Percentiles rank a stretch among this genome's conserved stretches.
Evolutionary conservation across 2,797 vertebrate species (phyloP).

Genomic region (Myripristis jacobus): DNA sequence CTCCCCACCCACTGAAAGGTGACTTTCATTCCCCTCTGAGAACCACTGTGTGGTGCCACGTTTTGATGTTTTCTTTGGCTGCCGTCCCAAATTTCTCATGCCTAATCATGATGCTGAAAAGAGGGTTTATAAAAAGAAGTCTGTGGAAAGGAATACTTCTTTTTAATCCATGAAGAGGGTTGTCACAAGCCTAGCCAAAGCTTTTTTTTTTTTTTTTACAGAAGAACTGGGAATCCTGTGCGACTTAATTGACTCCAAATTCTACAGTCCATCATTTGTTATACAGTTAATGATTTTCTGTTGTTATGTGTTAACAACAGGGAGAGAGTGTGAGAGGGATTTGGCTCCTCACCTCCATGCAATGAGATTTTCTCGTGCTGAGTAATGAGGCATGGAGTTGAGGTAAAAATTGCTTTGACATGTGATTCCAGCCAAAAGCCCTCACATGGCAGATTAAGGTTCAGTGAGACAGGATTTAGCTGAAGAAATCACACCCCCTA

Average conservation of each 20-base stretch:
- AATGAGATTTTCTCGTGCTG: constrained; percentile 57
- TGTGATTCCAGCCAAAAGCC: constrained; percentile 55
- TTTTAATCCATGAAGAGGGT: constrained; percentile 33
- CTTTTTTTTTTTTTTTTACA: constrained; percentile 2
- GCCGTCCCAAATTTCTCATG: constrained; percentile 38
- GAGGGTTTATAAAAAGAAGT: constrained; percentile 23
- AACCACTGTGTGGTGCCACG: constrained; percentile 46
- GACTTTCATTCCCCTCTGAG: constrained; percentile 70
- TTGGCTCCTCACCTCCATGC: constrained; percentile 57
- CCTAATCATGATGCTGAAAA: constrained; percentile 33
- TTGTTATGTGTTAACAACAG: neutral
- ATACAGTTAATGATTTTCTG: neutral
- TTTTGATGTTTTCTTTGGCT: constrained; percentile 67
- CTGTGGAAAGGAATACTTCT: constrained; percentile 37
- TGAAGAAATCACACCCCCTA: constrained; percentile 29
- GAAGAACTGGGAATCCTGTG: constrained; percentile 13
- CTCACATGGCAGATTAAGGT: constrained; percentile 43
- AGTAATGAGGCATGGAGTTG: constrained; percentile 51
- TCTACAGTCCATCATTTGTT: neutral
- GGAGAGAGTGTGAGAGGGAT: constrained; percentile 18
- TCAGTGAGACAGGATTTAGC: constrained; percentile 30
- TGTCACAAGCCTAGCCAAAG: constrained; percentile 17
- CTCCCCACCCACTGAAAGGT: constrained; percentile 68
- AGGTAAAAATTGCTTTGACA: constrained; percentile 53
- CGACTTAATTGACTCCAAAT: constrained; percentile 8